Evolutionary conservation across 2,888 invertebrate genomes (phyloP), one percentile per base, ranked within the genome.

Genomic region (Saturnia pavonia): DNA sequence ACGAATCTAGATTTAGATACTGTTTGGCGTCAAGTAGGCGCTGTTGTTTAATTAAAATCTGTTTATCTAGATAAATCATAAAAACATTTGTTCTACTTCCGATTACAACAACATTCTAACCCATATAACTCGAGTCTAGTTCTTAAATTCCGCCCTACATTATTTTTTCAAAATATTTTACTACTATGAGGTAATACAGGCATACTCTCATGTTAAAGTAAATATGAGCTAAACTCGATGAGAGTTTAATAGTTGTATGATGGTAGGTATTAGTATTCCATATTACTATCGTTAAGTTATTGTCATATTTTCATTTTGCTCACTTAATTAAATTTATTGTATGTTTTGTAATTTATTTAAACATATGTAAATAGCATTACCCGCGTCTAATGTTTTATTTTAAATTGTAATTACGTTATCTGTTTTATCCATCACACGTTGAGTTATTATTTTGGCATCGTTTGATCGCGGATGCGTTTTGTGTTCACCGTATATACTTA

Each of bases 381-480:
- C 67, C 42, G 68, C 68, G 71, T 71, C 67, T 51, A 19, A 54
- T 40, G 67, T 65, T 63, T 67, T 40, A 71, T 73, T 77, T 78
- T 81, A 81, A 81, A 80, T 84, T 80, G 76, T 78, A 79, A 82
- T 82, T 81, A 70, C 70, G 74, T 73, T 80, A 78, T 81, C 72
- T 77, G 75, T 77, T 80, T 77, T 75, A 78, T 77, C 81, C 77
- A 84, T 85, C 83, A 42, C 68, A 40, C 19, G 68, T 78, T 87
- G 85, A 87, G 79, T 87, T 88, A 89, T 89, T 84, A 87, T 87
- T 89, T 89, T 90, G 90, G 91, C 90, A 90, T 81, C 86, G 84
- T 82, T 78, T 82, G 85, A 87, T 85, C 84, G 80, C 89, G 88
- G 89, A 90, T 90, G 88, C 87, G 84, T 88, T 91, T 89, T 88